Evolutionary conservation across 1,140 invertebrate species (phyloP), one percentile per base, ranked within the genome.

Genomic region (Calliopsis andreniformis): DNA sequence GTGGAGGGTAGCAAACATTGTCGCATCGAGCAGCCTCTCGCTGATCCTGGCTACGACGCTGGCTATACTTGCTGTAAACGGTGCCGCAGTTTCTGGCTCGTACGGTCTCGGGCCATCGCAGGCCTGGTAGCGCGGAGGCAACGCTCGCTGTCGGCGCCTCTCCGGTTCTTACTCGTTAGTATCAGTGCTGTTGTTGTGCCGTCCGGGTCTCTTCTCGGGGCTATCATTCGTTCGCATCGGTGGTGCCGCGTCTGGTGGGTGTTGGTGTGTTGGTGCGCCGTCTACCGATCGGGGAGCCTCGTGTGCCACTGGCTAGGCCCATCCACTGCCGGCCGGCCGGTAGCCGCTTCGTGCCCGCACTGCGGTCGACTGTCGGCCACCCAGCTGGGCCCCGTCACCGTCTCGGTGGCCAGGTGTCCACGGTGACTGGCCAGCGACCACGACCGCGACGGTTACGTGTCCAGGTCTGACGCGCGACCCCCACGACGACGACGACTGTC

Each of bases 121-220:
- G 35, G 56, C 32, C 76, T 84, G 82, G 81, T 84, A 83, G 82
- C 80, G 82, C 80, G 82, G 61, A 79, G 82, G 76, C 76, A 70
- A 79, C 79, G 67, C 55, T 81, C 78, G 53, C 55, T n/a, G 16
- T 56, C 35, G 25, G 16, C 16, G 14, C 2, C 3, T 16, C 12
- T 25, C 32, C 42, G 43, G 42, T 55, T 70, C 61, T 56, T 67
- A 47, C 67, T 56, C 61, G 66, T 75, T 83, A 58, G 68, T 69
- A 82, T 45, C 68, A 83, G 76, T 79, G 76, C 42, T 78, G 64
- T 64, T 77, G 73, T 71, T 64, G 67, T 83, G 80, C 81, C 81
- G 81, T 83, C 81, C 81, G 81, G 80, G 82, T 83, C 79, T 81
- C 43, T 73, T 66, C 45, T 61, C 69, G 63, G 58, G 28, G 76